These are phyloP conservation scores for Cardiocondyla obscurior DNA, from an alignment of 1,140 invertebrate genomes.

Conservation along the genomic window DNA sequence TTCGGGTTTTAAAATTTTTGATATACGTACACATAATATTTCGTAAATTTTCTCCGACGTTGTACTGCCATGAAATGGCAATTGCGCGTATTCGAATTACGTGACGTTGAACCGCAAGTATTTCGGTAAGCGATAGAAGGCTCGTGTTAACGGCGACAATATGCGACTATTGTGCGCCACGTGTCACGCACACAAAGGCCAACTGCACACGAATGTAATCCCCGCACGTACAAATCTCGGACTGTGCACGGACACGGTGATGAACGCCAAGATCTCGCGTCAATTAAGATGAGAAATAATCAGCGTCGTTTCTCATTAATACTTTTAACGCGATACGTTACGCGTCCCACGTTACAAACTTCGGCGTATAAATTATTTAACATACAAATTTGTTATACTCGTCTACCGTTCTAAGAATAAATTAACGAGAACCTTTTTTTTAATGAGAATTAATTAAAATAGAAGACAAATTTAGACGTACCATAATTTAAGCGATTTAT, in stretches of 20 bases:
- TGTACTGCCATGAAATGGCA: not conserved
- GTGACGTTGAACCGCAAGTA: constrained; percentile 40
- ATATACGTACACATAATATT: not conserved
- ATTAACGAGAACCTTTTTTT: not conserved
- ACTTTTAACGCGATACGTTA: not conserved
- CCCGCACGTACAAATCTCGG: not conserved
- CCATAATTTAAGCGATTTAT: not conserved
- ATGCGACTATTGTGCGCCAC: constrained; percentile 33
- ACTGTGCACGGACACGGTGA: not conserved
- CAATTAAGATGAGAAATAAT: constrained; percentile 45
- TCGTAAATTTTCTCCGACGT: not conserved
- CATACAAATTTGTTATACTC: not conserved
- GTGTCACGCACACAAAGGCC: constrained; percentile 21
- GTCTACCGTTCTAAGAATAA: not conserved
- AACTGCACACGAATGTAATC: not conserved
- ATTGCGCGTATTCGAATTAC: constrained; percentile 18
- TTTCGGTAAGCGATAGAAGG: constrained; percentile 32
- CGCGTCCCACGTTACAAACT: not conserved
- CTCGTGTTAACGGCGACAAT: constrained; percentile 31
- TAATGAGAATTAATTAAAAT: not conserved
- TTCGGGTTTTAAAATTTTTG: not conserved
- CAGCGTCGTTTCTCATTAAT: constrained; percentile 20
- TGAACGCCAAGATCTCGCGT: constrained; percentile 17
- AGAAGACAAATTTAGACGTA: not conserved
- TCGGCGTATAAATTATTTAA: not conserved